phyloP scores from a whole-genome alignment of 92 coral and sea anemone species.

The Epizoanthus stellaris region DNA sequence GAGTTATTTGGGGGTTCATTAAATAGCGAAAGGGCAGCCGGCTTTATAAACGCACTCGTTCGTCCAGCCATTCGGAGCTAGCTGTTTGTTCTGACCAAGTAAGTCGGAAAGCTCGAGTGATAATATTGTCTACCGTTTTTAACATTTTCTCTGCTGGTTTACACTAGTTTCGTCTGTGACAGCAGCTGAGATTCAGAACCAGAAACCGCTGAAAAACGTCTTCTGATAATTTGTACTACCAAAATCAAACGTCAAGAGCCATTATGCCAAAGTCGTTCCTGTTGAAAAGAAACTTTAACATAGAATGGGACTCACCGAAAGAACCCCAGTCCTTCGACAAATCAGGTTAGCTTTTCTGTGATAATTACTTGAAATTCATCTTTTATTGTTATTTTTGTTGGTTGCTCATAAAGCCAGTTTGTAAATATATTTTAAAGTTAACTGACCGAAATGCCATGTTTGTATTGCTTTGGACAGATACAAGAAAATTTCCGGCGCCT shows the following conservation, averaged over 20 bases:
- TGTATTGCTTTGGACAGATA: conserved; percentile 2
- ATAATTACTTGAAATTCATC: neutral
- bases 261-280: conserved; percentile 86
- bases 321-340: neutral
- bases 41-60: conserved; percentile 29
- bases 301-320: conserved; percentile 37
- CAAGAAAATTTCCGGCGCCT: neutral
- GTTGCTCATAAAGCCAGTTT: too few species aligned
- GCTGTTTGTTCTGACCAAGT: neutral
- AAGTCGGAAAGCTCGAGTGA: neutral
- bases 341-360: conserved; percentile 6
- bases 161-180: too few species aligned
- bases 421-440: neutral
- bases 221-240: neutral
- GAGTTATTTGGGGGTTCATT: conserved; percentile 52
- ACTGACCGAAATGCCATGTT: neutral
- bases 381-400: too few species aligned
- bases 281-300: conserved; percentile 63
- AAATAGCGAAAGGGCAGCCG: conserved; percentile 70
- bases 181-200: too few species aligned
- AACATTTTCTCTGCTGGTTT: too few species aligned
- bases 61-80: neutral
- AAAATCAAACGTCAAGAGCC: neutral
- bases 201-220: neutral
- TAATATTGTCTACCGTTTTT: neutral